phyloP scores from a whole-genome alignment of 53 echinoderm and acorn worm genomes.

The Mesocentrotus franciscanus region DNA sequence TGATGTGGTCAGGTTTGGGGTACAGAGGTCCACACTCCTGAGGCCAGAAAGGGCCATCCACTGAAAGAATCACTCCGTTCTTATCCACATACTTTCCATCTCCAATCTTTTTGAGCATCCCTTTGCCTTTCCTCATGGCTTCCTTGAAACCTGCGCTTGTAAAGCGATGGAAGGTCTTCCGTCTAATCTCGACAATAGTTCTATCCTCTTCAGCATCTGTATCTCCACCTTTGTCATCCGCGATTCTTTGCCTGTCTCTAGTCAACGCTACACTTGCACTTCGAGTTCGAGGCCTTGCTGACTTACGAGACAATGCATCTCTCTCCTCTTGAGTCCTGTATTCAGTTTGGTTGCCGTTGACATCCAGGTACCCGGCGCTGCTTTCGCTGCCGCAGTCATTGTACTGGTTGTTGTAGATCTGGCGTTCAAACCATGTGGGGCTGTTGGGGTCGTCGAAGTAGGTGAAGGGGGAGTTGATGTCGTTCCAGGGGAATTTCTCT shows the following conservation, averaged over 20 bases:
- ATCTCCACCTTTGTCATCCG: neutral
- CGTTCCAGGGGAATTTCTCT: constrained; percentile 81
- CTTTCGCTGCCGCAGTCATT: constrained; percentile 49
- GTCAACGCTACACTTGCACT: constrained; percentile 11
- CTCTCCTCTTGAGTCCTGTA: constrained; percentile 62
- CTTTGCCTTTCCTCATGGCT: constrained; percentile 78
- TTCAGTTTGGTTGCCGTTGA: constrained; percentile 32
- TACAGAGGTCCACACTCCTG: constrained; percentile 93
- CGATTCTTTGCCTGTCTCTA: neutral
- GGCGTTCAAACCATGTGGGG: constrained; percentile 57
- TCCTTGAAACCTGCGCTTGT: constrained; percentile 87
- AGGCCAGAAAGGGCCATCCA: constrained; percentile 99
- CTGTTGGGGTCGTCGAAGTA: constrained; percentile 60
- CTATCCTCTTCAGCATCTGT: constrained; percentile 65
- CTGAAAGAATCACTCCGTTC: constrained; percentile 89
- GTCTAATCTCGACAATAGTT: constrained; percentile 73
- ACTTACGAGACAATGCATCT: neutral
- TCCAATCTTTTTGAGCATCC: constrained; percentile 83
- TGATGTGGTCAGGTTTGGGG: constrained; percentile 89
- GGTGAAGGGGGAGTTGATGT: constrained; percentile 65
- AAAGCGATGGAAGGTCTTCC: constrained; percentile 84
- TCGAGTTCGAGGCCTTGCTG: neutral
- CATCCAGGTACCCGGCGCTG: constrained; percentile 26
- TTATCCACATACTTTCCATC: constrained; percentile 86
- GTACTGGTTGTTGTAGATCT: constrained; percentile 52